phyloP scores from a whole-genome alignment of 2,113 vertebrate genomes.

The Zeus faber region DNA sequence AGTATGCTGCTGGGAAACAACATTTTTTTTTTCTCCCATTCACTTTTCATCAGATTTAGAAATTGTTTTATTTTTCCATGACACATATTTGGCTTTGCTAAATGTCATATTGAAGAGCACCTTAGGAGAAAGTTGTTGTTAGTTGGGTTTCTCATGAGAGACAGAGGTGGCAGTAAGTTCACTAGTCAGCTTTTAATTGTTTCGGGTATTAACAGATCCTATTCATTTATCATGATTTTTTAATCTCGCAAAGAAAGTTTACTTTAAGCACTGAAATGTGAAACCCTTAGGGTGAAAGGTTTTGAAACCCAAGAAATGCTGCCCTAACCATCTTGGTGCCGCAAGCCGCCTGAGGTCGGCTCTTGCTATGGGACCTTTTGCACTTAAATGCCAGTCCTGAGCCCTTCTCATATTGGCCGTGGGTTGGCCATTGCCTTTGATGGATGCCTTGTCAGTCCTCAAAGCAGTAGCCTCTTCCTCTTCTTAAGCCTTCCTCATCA shows the following conservation, averaged over 20 bases:
- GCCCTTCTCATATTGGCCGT: neutral
- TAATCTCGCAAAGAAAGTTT: no score
- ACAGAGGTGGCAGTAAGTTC: conserved; percentile 18
- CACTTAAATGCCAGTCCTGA: neutral
- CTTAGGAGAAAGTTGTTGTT: neutral
- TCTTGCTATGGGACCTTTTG: neutral
- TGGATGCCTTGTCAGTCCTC: neutral
- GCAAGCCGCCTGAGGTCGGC: no score
- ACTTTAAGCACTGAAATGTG: no score
- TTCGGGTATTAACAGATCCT: conserved; percentile 29
- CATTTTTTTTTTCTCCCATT: neutral
- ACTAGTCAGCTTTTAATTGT: conserved; percentile 14
- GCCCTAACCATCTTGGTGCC: no score
- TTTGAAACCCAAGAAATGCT: no score
- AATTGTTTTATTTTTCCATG: neutral
- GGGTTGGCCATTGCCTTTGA: conserved; percentile 1
- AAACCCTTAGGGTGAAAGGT: no score
- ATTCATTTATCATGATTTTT: no score
- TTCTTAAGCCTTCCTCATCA: neutral
- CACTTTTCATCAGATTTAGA: neutral
- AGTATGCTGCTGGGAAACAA: no score
- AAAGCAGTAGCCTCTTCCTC: conserved; percentile 1
- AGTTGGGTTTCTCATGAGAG: conserved; percentile 9
- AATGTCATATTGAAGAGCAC: neutral
- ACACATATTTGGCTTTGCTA: neutral